phyloP scores from a whole-genome alignment of 2,113 vertebrate genomes.

The Sinocyclocheilus anophthalmus region DNA sequence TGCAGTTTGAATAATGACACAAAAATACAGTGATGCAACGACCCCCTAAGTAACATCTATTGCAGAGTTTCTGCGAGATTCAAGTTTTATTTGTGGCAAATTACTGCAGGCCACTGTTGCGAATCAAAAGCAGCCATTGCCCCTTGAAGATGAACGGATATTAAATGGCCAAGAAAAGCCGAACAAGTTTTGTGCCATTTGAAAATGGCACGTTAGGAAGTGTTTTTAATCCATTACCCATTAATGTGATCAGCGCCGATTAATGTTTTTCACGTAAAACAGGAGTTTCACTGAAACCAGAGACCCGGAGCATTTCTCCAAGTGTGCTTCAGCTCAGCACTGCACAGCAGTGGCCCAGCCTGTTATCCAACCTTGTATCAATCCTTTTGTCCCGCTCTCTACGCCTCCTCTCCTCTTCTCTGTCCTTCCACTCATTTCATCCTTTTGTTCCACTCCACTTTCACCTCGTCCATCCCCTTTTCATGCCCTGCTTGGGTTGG shows the following conservation, averaged over 20 bases:
- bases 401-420: background rate
- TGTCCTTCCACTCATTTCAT: background rate
- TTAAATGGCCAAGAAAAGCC: background rate
- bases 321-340: constrained; percentile 30
- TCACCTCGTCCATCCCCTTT: constrained; percentile 1
- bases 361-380: constrained; percentile 37
- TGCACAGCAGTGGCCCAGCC: constrained; percentile 33
- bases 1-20: background rate
- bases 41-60: background rate
- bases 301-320: background rate
- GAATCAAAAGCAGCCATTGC: background rate
- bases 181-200: background rate
- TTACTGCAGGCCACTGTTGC: background rate
- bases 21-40: constrained; percentile 33
- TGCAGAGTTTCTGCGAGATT: background rate
- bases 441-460: constrained; percentile 1
- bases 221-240: background rate
- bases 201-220: background rate
- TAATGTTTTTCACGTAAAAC: background rate
- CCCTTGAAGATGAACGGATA: background rate
- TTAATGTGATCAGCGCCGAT: background rate
- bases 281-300: background rate
- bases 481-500: constrained; percentile 88
- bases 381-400: background rate
- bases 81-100: constrained; percentile 32